phyloP scores from a whole-genome alignment of 2,888 invertebrate genomes.

The Drosophila suboccidentalis region DNA sequence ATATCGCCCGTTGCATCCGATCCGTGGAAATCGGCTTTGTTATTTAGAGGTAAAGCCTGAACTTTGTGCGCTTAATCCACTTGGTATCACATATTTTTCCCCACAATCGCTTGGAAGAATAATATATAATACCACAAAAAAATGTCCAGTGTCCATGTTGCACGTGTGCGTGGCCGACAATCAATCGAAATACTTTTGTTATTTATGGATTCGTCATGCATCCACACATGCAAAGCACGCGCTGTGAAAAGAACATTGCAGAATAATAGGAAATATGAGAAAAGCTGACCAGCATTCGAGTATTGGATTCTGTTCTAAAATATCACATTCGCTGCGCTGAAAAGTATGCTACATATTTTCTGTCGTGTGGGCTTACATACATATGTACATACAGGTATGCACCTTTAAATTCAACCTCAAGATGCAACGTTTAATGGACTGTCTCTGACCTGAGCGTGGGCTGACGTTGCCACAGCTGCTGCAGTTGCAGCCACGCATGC shows the following conservation, averaged over 20 bases:
- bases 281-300: background rate
- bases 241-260: background rate
- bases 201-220: constrained; percentile 43
- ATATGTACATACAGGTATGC: background rate
- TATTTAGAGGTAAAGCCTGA: background rate
- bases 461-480: constrained; percentile 5
- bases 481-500: constrained; percentile 1
- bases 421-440: background rate
- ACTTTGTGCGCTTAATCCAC: constrained; percentile 1
- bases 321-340: constrained; percentile 4
- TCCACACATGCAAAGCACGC: background rate
- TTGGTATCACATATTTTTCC: background rate
- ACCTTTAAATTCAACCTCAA: constrained; percentile 17
- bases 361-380: background rate
- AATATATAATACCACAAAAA: background rate
- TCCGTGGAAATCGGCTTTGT: background rate
- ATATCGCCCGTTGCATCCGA: background rate
- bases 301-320: background rate
- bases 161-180: constrained; percentile 10
- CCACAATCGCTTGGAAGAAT: background rate
- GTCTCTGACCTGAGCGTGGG: background rate
- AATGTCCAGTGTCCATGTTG: background rate
- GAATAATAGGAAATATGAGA: background rate
- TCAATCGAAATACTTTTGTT: constrained; percentile 14
- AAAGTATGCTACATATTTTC: constrained; percentile 25